phyloP scores from a whole-genome alignment of 2,888 invertebrate species.

The Cantharis flavilabris region DNA sequence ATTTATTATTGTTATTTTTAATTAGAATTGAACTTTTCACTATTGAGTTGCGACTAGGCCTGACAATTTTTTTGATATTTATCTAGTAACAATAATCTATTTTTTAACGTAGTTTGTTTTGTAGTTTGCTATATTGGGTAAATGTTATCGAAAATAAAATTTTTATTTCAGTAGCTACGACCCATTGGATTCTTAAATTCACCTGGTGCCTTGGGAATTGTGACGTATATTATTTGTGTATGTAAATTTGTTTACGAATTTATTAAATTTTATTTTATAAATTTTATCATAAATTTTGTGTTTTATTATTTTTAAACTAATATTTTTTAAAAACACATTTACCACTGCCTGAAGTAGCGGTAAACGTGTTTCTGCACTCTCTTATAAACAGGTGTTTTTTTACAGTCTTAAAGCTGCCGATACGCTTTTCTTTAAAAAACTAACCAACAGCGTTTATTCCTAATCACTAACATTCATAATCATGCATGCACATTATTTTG shows the following conservation, averaged over 20 bases:
- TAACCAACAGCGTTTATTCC: slow-evolving; percentile 8
- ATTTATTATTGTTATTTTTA: no score
- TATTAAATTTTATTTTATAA: slow-evolving; percentile 3
- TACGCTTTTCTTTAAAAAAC: slow-evolving; percentile 13
- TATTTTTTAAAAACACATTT: not conserved
- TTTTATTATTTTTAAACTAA: not conserved
- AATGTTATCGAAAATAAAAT: not conserved
- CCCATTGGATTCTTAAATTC: slow-evolving; percentile 22
- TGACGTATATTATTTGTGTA: slow-evolving; percentile 17
- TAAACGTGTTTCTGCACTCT: not conserved
- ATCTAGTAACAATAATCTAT: no score
- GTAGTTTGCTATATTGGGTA: not conserved
- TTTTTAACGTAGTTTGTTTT: not conserved
- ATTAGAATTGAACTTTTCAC: no score
- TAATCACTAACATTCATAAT: slow-evolving; percentile 11
- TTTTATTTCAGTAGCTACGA: slow-evolving; percentile 32
- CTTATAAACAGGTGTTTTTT: slow-evolving; percentile 2
- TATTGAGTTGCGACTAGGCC: no score
- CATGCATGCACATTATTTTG: not conserved
- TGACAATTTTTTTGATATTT: no score
- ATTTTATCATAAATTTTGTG: not conserved
- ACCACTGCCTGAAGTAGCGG: not conserved
- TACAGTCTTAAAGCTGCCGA: slow-evolving; percentile 21
- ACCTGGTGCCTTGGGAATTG: slow-evolving; percentile 19
- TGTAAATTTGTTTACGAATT: slow-evolving; percentile 9